These are phyloP conservation scores for Drosophila obscura DNA, from an alignment of 1,140 invertebrate species.

Conservation along the genomic window DNA sequence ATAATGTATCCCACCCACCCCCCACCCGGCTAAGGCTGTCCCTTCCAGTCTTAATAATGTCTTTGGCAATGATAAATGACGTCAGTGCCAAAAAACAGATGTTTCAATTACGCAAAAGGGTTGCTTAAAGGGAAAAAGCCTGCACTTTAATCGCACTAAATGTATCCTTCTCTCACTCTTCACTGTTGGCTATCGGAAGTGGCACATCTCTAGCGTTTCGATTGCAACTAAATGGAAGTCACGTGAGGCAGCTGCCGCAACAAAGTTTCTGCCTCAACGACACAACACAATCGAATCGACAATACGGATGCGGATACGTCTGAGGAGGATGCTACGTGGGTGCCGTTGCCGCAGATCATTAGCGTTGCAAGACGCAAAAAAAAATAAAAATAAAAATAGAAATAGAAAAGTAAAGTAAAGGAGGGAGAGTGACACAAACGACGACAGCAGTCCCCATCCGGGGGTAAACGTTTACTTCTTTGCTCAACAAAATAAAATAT, in stretches of 20 bases:
- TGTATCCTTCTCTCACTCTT: no score
- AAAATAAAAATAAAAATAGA: neutral
- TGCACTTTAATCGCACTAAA: no score
- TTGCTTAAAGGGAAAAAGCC: neutral
- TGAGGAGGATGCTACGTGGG: conserved; percentile 51
- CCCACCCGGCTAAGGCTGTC: conserved; percentile 25
- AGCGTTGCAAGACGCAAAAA: conserved; percentile 51
- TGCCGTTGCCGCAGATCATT: conserved; percentile 71
- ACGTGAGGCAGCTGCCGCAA: conserved; percentile 35
- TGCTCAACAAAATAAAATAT: conserved; percentile 43
- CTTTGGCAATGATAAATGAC: conserved; percentile 53
- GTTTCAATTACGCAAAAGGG: conserved; percentile 50
- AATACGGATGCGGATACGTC: conserved; percentile 2
- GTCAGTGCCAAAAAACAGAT: conserved; percentile 39
- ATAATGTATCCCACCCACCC: conserved; percentile 11
- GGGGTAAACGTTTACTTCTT: conserved; percentile 46
- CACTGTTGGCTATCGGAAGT: conserved; percentile 10
- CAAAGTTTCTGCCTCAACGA: conserved; percentile 30
- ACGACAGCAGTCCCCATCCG: conserved; percentile 33
- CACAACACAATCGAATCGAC: neutral
- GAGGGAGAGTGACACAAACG: conserved; percentile 46
- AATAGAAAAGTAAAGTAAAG: neutral
- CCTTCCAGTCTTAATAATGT: conserved; percentile 35
- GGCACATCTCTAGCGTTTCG: conserved; percentile 1
- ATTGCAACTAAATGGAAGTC: conserved; percentile 21